These are phyloP conservation scores for Adrianichthys oophorus DNA, from an alignment of 2,797 vertebrate genomes.

Conservation along the genomic window DNA sequence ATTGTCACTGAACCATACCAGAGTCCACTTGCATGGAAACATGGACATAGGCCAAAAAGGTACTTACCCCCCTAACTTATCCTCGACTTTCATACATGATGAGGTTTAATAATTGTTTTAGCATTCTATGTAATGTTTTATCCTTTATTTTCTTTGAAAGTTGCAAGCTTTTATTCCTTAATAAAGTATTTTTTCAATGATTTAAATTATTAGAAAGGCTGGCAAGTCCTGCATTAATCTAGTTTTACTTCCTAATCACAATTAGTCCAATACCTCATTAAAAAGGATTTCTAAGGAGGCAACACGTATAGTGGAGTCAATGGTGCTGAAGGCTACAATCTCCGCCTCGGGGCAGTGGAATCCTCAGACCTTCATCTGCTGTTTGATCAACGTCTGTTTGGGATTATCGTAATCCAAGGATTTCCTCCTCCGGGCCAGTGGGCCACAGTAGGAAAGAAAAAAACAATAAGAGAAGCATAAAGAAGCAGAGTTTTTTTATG, in stretches of 20 bases:
- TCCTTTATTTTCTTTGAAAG: not conserved
- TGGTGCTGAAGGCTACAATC: conserved; percentile 40
- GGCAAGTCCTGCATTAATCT: not conserved
- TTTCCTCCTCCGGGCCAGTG: conserved; percentile 59
- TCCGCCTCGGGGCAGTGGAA: conserved; percentile 43
- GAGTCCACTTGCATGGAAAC: too few species aligned
- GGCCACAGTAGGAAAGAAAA: conserved; percentile 38
- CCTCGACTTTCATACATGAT: too few species aligned
- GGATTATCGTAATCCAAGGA: conserved; percentile 74
- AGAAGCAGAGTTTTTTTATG: conserved; percentile 52
- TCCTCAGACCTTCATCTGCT: conserved; percentile 58
- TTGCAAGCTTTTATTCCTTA: not conserved
- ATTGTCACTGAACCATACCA: too few species aligned
- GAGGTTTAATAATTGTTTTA: too few species aligned
- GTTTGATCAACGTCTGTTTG: conserved; percentile 70
- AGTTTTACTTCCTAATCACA: conserved; percentile 1
- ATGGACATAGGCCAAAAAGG: too few species aligned
- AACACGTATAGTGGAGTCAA: conserved; percentile 32
- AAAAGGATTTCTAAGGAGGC: conserved; percentile 14
- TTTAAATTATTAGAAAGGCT: not conserved
- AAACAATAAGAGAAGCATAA: conserved; percentile 56
- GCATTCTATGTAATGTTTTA: too few species aligned
- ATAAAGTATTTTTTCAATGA: not conserved
- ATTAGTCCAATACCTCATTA: conserved; percentile 33
- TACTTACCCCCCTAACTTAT: too few species aligned